Base-by-base conservation (phyloP, 2,113 vertebrate species). In the Puffinus mauretanicus region DNA sequence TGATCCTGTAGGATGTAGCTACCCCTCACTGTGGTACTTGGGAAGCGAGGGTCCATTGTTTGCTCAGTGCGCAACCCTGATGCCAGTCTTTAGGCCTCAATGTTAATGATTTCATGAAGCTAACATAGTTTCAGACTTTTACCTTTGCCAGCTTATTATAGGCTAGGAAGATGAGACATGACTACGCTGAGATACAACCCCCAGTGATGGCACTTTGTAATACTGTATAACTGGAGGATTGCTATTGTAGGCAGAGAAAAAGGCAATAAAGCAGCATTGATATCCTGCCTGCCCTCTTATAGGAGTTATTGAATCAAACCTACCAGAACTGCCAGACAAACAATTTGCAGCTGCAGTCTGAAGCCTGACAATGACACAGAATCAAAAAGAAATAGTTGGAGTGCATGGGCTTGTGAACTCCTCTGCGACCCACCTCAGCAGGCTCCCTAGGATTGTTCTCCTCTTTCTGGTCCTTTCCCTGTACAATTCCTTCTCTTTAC, bases 291-390 rank as follows among this genome's bases (percentile, higher is more conserved):
- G 97, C 97, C 96, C 96, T 97, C 97, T 97, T 97, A 97, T 88
- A 97, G 93, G 96, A 98, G 96, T 98, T 98, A 98, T 98, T 98
- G 97, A 98, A 98, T 98, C 97, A 97, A 98, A 97, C 96, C 96
- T 96, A 95, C 97, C 94, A 96, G 97, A 98, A 97, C 97, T 97
- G 97, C 97, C 96, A 97, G 97, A 98, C 97, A 98, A 98, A 98
- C 97, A 98, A 97, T 98, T 98, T 98, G 96, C 97, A 97, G 96
- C 96, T 94, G 94, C 96, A 97, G 97, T 97, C 96, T 97, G 96
- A 97, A 96, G 96, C 96, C 96, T 97, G 96, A 97, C 97, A 98
- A 98, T 97, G 96, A 97, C 96, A 96, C 73, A 82, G 89, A 96
- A 98, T 97, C 96, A 96, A 97, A 98, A 97, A 97, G 96, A 95